phyloP scores from a whole-genome alignment of 2,113 vertebrate genomes.

The Malurus elegans region DNA sequence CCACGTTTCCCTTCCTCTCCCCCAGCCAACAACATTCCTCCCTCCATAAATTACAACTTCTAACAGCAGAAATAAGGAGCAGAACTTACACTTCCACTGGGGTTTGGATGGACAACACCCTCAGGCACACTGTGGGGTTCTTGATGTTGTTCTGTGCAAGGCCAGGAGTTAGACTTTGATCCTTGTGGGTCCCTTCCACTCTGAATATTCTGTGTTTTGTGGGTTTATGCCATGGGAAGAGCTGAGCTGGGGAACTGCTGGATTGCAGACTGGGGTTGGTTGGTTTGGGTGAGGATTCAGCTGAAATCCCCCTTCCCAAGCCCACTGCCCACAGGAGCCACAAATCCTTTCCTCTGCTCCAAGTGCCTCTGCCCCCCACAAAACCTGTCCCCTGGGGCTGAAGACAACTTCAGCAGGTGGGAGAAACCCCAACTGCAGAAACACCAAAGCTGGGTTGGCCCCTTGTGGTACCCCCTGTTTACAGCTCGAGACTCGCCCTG shows the following conservation, averaged over 20 bases:
- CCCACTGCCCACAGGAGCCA: accelerated
- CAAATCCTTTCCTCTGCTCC: neutral
- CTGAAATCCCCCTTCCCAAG: neutral
- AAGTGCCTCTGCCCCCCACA: accelerated
- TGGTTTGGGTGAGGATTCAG: neutral
- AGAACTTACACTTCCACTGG: neutral
- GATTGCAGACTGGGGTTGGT: accelerated
- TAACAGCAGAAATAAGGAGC: neutral
- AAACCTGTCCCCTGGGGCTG: neutral
- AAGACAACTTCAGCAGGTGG: neutral
- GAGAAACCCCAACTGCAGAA: accelerated
- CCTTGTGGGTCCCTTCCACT: neutral
- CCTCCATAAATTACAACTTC: accelerated
- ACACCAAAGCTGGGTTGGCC: neutral
- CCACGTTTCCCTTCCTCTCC: neutral
- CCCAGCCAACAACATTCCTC: neutral
- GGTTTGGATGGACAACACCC: neutral
- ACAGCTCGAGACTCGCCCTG: neutral
- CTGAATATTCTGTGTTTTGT: neutral
- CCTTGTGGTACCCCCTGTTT: neutral
- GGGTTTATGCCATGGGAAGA: neutral
- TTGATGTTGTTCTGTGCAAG: neutral
- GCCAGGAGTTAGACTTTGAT: neutral
- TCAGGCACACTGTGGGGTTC: no score
- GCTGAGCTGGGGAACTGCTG: neutral